Conservation (phyloP, 1,140 invertebrate species). For the Euwallacea fornicatus region DNA sequence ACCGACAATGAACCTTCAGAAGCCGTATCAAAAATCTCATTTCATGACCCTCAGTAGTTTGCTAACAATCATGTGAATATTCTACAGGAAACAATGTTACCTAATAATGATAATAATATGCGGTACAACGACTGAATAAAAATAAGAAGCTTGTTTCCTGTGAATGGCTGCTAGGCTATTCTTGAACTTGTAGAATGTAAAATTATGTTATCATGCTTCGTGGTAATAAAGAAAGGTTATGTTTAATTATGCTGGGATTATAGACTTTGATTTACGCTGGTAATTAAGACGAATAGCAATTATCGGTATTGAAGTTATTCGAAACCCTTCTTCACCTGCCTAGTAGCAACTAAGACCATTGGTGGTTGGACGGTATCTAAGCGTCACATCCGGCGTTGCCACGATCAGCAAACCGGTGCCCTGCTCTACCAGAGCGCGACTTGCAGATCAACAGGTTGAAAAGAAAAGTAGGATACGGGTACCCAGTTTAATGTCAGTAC, state of each 20-base stretch:
- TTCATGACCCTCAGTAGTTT: conserved; percentile 13
- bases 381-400: conserved; percentile 36
- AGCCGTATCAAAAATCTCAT: conserved; percentile 1
- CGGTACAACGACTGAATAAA: conserved; percentile 31
- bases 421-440: conserved; percentile 43
- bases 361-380: too few relatives aligned
- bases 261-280: too few relatives aligned
- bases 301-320: too few relatives aligned
- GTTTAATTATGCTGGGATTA: not conserved
- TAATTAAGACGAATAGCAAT: too few relatives aligned
- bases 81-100: conserved; percentile 33
- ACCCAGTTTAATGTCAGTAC: conserved; percentile 28
- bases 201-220: not conserved
- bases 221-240: not conserved
- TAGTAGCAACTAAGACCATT: too few relatives aligned
- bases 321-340: too few relatives aligned
- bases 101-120: conserved; percentile 33
- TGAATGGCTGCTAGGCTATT: conserved; percentile 7
- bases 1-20: not conserved
- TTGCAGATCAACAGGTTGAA: conserved; percentile 38
- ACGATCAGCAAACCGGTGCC: conserved; percentile 29
- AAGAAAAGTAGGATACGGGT: conserved; percentile 40
- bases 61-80: conserved; percentile 33
- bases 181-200: conserved; percentile 16
- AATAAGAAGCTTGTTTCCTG: conserved; percentile 34